Percentiles rank a stretch among this genome's conserved stretches.
Conservation (phyloP, 2,113 vertebrate genomes). For the Fulica atra region DNA sequence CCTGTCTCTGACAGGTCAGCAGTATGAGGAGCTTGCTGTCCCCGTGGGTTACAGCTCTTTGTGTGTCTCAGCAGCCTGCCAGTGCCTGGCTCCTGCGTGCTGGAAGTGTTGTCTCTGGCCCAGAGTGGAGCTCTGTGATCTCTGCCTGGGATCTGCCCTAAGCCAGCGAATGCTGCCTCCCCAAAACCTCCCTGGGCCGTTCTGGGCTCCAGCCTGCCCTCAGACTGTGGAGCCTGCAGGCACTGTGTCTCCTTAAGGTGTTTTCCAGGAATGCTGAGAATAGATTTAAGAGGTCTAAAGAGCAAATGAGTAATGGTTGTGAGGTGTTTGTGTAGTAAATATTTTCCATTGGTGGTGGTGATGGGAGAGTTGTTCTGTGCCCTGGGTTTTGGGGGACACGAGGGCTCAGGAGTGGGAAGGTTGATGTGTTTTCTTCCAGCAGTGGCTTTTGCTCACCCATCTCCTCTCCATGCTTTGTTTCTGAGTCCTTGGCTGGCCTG, state of each 20-base stretch:
- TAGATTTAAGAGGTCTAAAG: background rate
- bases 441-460: background rate
- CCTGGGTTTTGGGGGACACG: rapidly evolving
- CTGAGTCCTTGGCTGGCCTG: background rate
- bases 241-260: background rate
- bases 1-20: background rate
- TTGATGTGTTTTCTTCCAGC: background rate
- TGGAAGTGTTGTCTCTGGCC: background rate
- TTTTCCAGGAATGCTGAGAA: background rate
- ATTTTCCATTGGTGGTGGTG: background rate
- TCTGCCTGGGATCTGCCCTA: background rate
- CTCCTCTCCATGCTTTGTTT: background rate
- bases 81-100: too few species aligned
- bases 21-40: background rate
- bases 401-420: rapidly evolving
- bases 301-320: background rate
- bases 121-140: background rate
- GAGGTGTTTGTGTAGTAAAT: background rate
- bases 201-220: background rate
- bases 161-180: background rate
- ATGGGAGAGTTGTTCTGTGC: background rate
- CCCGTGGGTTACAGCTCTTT: background rate
- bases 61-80: background rate
- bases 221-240: rapidly evolving
- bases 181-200: background rate